Conservation (phyloP, 2,113 vertebrate species). For the Ptilonorhynchus violaceus region DNA sequence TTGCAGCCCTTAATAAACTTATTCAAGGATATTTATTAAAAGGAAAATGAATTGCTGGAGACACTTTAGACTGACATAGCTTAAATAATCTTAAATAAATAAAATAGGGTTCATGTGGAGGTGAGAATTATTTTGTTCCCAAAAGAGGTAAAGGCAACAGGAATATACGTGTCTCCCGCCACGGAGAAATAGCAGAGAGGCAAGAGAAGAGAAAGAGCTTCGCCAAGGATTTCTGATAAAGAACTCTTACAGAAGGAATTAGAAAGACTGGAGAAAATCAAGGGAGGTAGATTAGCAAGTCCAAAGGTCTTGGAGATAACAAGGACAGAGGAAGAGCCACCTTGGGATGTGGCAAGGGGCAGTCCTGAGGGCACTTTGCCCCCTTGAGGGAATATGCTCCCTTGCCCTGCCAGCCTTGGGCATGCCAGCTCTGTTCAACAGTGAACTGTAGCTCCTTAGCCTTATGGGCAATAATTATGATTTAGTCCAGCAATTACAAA, state of each 20-base stretch:
- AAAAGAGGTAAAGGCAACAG: background rate
- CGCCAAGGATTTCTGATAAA: background rate
- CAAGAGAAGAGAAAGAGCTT: background rate
- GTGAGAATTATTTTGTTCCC: background rate
- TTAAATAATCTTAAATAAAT: background rate
- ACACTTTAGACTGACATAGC: background rate
- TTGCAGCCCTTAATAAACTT: background rate
- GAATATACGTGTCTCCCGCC: background rate
- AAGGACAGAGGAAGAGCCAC: background rate
- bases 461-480: fast-evolving
- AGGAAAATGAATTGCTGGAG: background rate
- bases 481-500: background rate
- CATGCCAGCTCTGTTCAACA: background rate
- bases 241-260: background rate
- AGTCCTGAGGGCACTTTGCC: background rate
- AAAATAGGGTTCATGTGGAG: background rate
- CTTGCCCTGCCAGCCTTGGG: background rate
- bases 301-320: background rate
- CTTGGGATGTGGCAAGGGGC: background rate
- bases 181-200: background rate
- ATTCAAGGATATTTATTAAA: background rate
- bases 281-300: background rate
- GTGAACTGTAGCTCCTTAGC: background rate
- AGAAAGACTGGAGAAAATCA: background rate
- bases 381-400: background rate